phyloP scores from a whole-genome alignment of 2,797 vertebrate genomes.

The Galaxias olidus region DNA sequence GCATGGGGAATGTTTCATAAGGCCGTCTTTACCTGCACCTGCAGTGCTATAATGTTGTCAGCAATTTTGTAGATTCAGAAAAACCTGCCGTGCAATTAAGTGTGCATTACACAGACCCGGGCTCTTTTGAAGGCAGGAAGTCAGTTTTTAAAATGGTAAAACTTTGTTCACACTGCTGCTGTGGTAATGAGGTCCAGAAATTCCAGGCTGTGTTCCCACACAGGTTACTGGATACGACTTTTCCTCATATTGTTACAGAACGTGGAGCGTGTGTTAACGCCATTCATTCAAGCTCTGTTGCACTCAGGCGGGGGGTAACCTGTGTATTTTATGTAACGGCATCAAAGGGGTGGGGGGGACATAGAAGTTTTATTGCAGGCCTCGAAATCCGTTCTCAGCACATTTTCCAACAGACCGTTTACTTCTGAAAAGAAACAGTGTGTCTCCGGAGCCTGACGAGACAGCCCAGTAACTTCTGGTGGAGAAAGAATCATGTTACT shows the following conservation, averaged over 20 bases:
- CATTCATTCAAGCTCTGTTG: conserved; percentile 1
- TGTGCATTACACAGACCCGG: conserved; percentile 21
- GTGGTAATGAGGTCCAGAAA: conserved; percentile 5
- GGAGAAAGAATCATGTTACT: conserved; percentile 48
- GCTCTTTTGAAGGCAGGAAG: conserved; percentile 13
- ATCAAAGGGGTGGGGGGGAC: conserved; percentile 20
- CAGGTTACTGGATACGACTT: conserved; percentile 17
- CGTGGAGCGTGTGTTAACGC: neutral
- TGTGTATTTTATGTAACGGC: conserved; percentile 23
- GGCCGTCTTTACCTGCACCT: too few relatives aligned
- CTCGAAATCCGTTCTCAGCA: conserved; percentile 33
- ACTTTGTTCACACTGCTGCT: conserved; percentile 6
- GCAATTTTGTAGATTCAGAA: conserved; percentile 45
- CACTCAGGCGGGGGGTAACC: conserved; percentile 11
- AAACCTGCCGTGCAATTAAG: conserved; percentile 34
- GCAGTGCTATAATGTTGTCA: conserved; percentile 27
- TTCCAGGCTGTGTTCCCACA: neutral
- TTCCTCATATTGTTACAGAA: neutral
- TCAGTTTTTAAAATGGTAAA: conserved; percentile 5
- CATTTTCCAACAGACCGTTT: conserved; percentile 45
- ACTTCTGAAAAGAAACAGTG: conserved; percentile 46
- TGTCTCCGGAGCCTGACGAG: conserved; percentile 33
- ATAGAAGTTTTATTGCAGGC: conserved; percentile 30
- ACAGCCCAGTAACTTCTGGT: conserved; percentile 17
- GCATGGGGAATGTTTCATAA: too few relatives aligned